phyloP scores from a whole-genome alignment of 35 echinoderm and acorn worm genomes.

The Heliocidaris tuberculata region DNA sequence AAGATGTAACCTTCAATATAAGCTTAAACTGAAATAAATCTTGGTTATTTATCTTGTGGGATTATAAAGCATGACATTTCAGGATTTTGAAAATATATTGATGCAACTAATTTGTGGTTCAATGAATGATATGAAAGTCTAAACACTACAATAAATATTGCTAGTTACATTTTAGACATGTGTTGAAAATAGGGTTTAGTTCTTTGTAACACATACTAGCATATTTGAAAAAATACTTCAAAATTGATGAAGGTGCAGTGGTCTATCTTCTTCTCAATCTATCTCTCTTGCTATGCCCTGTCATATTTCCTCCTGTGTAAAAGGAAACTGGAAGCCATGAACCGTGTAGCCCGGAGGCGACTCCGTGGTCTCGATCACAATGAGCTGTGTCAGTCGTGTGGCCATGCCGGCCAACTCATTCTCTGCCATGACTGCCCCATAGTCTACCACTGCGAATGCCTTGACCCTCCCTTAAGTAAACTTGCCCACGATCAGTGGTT shows the following conservation, averaged over 20 bases:
- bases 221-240: neutral
- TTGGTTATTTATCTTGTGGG: too few species aligned
- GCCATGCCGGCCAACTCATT: constrained; percentile 78
- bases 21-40: too few species aligned
- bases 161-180: too few species aligned
- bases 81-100: too few species aligned
- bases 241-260: neutral
- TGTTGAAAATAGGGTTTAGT: neutral
- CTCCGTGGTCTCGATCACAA: constrained; percentile 70
- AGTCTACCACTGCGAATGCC: constrained; percentile 77
- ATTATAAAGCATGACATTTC: too few species aligned
- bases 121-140: too few species aligned
- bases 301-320: neutral
- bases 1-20: too few species aligned
- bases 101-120: too few species aligned
- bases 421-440: constrained; percentile 76
- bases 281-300: neutral
- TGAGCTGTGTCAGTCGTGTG: constrained; percentile 69
- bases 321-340: constrained; percentile 37
- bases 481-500: constrained; percentile 64
- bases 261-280: neutral
- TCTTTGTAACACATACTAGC: neutral
- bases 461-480: constrained; percentile 69
- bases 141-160: too few species aligned
- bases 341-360: constrained; percentile 7